These are phyloP conservation scores for Enteromius radiatus DNA, from an alignment of 2,797 vertebrate species.

Conservation along the genomic window DNA sequence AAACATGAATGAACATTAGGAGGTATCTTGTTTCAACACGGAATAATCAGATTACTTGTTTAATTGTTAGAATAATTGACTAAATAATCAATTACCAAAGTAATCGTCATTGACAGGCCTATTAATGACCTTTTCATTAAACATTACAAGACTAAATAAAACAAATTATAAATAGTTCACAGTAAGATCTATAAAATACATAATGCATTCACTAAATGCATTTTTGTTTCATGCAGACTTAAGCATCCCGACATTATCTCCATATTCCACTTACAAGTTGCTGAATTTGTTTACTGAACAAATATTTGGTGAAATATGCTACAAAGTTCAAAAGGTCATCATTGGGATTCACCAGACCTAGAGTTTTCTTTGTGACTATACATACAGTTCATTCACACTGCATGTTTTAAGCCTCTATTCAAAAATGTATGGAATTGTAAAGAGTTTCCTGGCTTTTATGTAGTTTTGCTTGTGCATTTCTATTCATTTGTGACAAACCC, in stretches of 20 bases:
- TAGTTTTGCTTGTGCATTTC: background rate
- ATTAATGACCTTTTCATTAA: background rate
- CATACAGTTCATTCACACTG: background rate
- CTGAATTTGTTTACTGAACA: background rate
- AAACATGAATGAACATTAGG: background rate
- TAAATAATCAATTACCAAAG: no score
- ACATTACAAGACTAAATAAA: background rate
- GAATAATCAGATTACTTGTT: no score
- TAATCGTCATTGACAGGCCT: no score
- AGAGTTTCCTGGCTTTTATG: background rate
- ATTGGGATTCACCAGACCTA: background rate
- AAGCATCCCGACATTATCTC: background rate
- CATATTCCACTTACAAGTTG: background rate
- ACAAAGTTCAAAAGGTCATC: background rate
- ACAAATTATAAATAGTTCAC: no score
- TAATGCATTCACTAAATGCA: background rate
- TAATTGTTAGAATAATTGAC: no score
- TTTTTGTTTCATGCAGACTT: background rate
- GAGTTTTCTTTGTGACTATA: conserved; percentile 9
- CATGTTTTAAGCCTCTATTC: background rate
- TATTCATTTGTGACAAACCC: background rate
- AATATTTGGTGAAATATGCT: conserved; percentile 22
- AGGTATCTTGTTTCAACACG: background rate
- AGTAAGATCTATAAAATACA: background rate
- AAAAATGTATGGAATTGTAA: background rate